phyloP scores from a whole-genome alignment of 2,797 vertebrate genomes.

The Poeciliopsis infans region DNA sequence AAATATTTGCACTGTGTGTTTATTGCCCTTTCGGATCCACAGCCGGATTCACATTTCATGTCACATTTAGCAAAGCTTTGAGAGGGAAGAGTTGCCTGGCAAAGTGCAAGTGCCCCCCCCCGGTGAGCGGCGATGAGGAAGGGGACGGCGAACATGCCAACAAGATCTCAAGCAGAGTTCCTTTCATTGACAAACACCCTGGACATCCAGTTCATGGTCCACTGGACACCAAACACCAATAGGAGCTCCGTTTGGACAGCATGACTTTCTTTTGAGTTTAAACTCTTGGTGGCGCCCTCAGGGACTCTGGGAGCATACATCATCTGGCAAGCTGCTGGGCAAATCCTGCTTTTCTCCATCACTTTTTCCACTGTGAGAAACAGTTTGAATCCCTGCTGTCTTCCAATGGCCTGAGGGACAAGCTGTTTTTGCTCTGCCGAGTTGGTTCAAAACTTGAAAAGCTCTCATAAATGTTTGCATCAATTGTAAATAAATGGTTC shows the following conservation, averaged over 20 bases:
- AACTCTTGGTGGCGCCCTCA: constrained; percentile 44
- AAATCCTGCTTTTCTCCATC: constrained; percentile 51
- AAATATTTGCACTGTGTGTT: constrained; percentile 51
- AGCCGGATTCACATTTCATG: constrained; percentile 67
- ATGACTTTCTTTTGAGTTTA: constrained; percentile 36
- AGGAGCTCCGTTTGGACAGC: constrained; percentile 24
- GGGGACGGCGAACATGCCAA: constrained; percentile 15
- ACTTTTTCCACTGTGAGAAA: constrained; percentile 64
- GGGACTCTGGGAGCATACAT: constrained; percentile 57
- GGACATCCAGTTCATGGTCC: constrained; percentile 33
- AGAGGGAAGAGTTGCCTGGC: constrained; percentile 44
- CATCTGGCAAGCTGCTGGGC: constrained; percentile 58
- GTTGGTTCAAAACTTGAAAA: constrained; percentile 47
- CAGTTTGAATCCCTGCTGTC: constrained; percentile 49
- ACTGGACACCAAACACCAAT: constrained; percentile 38
- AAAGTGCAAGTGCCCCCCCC: constrained; percentile 26
- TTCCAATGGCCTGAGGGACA: constrained; percentile 46
- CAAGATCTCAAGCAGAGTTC: constrained; percentile 29
- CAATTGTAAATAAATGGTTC: constrained; percentile 29
- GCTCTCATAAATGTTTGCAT: constrained; percentile 36
- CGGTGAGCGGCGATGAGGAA: constrained; percentile 18
- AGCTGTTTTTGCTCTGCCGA: constrained; percentile 41
- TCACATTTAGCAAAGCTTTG: constrained; percentile 67
- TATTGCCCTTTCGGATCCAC: constrained; percentile 57
- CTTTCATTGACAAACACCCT: constrained; percentile 38